A percentile compares a stretch with the other conserved stretches of the same genome.
These are phyloP conservation scores for Sciaenops ocellatus DNA, from an alignment of 2,797 vertebrate species.

Conservation along the genomic window DNA sequence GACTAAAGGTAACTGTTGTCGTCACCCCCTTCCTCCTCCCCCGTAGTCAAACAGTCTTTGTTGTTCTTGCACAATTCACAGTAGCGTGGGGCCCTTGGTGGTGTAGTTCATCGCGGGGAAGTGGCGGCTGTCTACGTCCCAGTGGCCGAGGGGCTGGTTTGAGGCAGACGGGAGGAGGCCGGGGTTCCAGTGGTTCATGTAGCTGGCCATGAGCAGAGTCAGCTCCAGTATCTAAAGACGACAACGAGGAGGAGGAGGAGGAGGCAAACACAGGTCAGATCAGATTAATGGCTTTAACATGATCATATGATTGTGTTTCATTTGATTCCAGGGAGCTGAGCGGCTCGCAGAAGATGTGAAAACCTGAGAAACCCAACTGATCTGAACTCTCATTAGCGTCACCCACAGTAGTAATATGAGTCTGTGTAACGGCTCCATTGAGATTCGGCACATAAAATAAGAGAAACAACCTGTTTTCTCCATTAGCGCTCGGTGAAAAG, in stretches of 20 bases:
- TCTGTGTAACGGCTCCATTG: slow-evolving; percentile 37
- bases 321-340: slow-evolving; percentile 42
- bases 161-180: slow-evolving; percentile 68
- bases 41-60: slow-evolving; percentile 29
- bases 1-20: slow-evolving; percentile 21
- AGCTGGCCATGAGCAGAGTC: slow-evolving; percentile 94
- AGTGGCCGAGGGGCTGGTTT: slow-evolving; percentile 72
- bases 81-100: slow-evolving; percentile 91
- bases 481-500: slow-evolving; percentile 39
- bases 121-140: slow-evolving; percentile 88
- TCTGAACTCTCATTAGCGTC: slow-evolving; percentile 47
- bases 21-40: slow-evolving; percentile 24
- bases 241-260: slow-evolving; percentile 3
- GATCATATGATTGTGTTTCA: slow-evolving; percentile 51
- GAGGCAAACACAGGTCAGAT: not conserved
- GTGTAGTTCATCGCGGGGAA: slow-evolving; percentile 87
- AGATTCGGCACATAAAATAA: slow-evolving; percentile 37
- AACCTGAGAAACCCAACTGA: too few species aligned
- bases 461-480: slow-evolving; percentile 54
- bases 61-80: slow-evolving; percentile 79
- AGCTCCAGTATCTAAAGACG: slow-evolving; percentile 90
- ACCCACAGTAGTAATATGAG: slow-evolving; percentile 33
- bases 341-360: too few species aligned
- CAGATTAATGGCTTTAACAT: slow-evolving; percentile 40
- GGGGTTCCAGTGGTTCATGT: slow-evolving; percentile 91